Base-by-base conservation (phyloP, 1,140 invertebrate species). In the Hylaeus volcanicus region DNA sequence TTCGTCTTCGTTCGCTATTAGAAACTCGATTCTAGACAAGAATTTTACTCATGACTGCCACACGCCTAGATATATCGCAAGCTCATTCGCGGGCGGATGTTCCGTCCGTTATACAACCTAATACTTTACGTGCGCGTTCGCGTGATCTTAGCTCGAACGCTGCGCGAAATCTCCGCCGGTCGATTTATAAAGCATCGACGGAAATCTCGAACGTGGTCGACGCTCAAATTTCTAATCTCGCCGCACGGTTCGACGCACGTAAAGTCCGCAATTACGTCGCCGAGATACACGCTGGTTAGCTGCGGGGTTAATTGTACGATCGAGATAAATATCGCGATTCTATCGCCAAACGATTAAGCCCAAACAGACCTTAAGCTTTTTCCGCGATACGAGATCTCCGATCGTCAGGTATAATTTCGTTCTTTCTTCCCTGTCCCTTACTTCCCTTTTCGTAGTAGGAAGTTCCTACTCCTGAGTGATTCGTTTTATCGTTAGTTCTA, bases 271-370 rank as follows among this genome's bases (percentile, higher is more conserved):
- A 81, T 81, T 77, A 77, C 68, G 39, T 81, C 39, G 64, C 43
- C 53, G 41, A 41, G 63, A 74, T 68, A 74, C 78, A 55, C 60
- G n/a, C 61, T 53, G 66, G 68, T 58, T 70, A 65, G 81, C 74
- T 61, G 39, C 55, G 53, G 80, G 75, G 81, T 82, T 82, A 82
- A 82, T 82, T 82, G 68, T 48, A 53, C 68, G 75, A 72, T 79
- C 63, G 61, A 65, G 81, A 82, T 82, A 82, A 78, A 79, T 66
- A 82, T 82, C 81, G 48, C 75, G 80, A 78, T 78, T 39, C 12
- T 82, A 82, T 82, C 75, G 65, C 39, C 5, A 9, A 26, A 60
- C 75, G 75, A 72, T 82, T 71, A 78, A 82, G 69, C 51, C 69
- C 61, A 66, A 78, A 78, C 15, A 66, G 75, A 82, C 43, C 66